Base-by-base conservation (phyloP, 1,140 invertebrate species). In the Hyphantria cunea region DNA sequence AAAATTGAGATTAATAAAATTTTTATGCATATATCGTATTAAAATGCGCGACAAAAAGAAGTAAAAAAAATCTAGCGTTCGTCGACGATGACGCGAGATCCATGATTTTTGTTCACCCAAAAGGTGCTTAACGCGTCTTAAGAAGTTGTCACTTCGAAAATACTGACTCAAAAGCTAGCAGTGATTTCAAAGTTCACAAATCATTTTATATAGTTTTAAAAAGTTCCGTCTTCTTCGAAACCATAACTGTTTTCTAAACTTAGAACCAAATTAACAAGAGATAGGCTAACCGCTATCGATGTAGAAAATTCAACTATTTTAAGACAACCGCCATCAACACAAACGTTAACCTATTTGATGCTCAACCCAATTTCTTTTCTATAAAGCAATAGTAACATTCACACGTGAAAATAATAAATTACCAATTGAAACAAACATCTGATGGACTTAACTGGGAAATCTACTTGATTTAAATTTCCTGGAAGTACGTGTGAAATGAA, bases 311-410 rank as follows among this genome's bases (percentile, higher is more conserved):
- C 9, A 2, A 8, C 54, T 58, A 58, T 58, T 48, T 13, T 6
- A 5, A 48, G 54, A 32, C 6, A 25, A 37, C 54, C 54, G 44
- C 54, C 33, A 48, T 58, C 44, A 48, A 37, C 15, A 14, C 33
- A 32, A 44, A 10, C 44, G 37, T 58, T 58, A 58, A 58, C 54
- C 54, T 25, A 58, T 58, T 58, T 58, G 54, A 25, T 58, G 32
- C n/a, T 48, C 44, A 48, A 48, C 44, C 54, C 34, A 34, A 42
- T 12, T 48, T 48, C 45, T 13, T 47, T 56, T 56, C 11, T 17
- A 25, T 45, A 12, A 55, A 25, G 42, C n/a, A 0, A 42, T 44
- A 55, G 8, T 55, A 13, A 13, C 7, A 13, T 25, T 47, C 9
- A 8, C 10, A 12, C 45, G 45, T 47, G 14, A 25, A 25, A 25